A percentile compares a stretch with the other conserved stretches of the same genome.
These are phyloP conservation scores for Apus apus DNA, from an alignment of 2,113 vertebrate species.

Conservation along the genomic window DNA sequence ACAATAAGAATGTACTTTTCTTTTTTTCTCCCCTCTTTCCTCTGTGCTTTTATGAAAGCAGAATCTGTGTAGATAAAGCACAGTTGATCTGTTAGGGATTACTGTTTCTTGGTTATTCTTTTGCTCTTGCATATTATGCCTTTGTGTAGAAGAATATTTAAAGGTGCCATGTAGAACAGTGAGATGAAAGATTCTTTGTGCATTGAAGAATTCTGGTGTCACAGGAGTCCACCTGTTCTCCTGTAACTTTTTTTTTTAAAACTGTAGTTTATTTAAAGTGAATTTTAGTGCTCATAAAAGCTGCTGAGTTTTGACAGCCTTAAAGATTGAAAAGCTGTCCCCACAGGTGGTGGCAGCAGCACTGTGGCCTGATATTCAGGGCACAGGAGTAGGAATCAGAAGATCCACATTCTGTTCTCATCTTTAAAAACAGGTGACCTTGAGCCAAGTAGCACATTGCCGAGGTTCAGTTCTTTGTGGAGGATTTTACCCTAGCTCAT, in stretches of 20 bases:
- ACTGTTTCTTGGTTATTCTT: slow-evolving; percentile 69
- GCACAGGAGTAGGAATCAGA: slow-evolving; percentile 30
- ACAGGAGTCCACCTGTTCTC: slow-evolving; percentile 65
- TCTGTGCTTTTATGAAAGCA: slow-evolving; percentile 63
- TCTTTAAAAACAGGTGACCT: slow-evolving; percentile 32
- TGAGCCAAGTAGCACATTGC: background rate
- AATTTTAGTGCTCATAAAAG: slow-evolving; percentile 37
- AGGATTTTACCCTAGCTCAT: background rate
- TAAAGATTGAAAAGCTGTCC: slow-evolving; percentile 44
- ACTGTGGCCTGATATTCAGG: slow-evolving; percentile 19
- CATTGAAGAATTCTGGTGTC: slow-evolving; percentile 57
- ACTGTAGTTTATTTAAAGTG: slow-evolving; percentile 61
- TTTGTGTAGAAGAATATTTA: slow-evolving; percentile 71
- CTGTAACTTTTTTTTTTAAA: background rate
- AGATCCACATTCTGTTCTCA: background rate
- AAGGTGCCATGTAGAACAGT: slow-evolving; percentile 48
- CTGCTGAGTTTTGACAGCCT: slow-evolving; percentile 45
- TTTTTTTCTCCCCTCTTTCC: background rate
- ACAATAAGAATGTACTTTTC: slow-evolving; percentile 65
- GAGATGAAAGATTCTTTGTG: slow-evolving; percentile 64
- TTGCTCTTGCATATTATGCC: slow-evolving; percentile 63
- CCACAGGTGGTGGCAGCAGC: slow-evolving; percentile 54
- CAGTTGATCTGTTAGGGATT: slow-evolving; percentile 71
- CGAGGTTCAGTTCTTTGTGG: background rate
- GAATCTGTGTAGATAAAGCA: slow-evolving; percentile 68